Evolutionary conservation across 1,140 invertebrate genomes (phyloP).

Genomic region (Psix sp.): DNA sequence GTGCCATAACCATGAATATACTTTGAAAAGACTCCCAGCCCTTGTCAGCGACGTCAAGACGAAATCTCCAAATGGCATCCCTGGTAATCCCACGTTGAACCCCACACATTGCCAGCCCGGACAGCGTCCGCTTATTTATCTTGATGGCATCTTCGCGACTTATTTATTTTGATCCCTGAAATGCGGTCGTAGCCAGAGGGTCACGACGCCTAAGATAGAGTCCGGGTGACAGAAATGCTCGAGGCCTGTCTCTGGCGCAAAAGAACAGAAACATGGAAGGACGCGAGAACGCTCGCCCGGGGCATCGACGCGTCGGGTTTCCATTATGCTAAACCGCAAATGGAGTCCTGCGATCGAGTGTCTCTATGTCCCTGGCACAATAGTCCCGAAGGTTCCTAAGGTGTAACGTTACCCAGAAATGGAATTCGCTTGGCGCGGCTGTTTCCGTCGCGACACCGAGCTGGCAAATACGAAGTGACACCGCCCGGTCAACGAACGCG

Average conservation of each 20-base stretch:
- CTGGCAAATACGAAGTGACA: conserved; percentile 49
- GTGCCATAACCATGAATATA: conserved; percentile 7
- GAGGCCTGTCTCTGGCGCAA: conserved; percentile 17
- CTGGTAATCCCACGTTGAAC: conserved; percentile 19
- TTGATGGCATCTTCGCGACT: conserved; percentile 36
- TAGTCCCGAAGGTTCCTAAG: conserved; percentile 69
- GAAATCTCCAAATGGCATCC: conserved; percentile 21
- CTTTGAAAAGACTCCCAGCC: conserved; percentile 2
- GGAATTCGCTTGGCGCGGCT: conserved; percentile 65
- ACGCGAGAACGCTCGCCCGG: conserved; percentile 57
- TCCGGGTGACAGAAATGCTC: conserved; percentile 39
- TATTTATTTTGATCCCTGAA: conserved; percentile 47
- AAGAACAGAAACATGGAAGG: conserved; percentile 40
- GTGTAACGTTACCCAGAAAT: conserved; percentile 77
- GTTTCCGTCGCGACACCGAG: conserved; percentile 39
- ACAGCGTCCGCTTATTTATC: conserved; percentile 31
- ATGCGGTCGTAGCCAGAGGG: conserved; percentile 20
- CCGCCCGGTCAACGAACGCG: conserved; percentile 57
- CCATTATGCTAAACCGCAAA: conserved; percentile 78
- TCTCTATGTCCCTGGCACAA: conserved; percentile 70
- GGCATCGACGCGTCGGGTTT: conserved; percentile 73
- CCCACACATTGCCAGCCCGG: conserved; percentile 11
- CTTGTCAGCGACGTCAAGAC: conserved; percentile 9
- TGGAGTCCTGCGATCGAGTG: conserved; percentile 77
- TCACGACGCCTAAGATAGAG: conserved; percentile 36